These are phyloP conservation scores for Mycteria americana DNA, from an alignment of 2,797 vertebrate genomes.

Conservation along the genomic window DNA sequence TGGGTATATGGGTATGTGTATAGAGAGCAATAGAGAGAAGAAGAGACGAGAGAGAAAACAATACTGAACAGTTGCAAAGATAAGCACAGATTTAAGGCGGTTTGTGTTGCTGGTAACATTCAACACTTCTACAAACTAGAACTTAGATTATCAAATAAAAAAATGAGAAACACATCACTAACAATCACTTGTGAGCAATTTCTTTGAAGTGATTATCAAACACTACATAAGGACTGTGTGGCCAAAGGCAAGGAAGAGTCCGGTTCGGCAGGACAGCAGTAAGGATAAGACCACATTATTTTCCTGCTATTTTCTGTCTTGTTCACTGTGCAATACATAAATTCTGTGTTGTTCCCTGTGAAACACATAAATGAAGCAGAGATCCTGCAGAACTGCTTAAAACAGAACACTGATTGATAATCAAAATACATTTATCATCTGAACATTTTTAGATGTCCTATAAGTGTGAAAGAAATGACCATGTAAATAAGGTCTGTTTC, in stretches of 20 bases:
- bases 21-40: not conserved
- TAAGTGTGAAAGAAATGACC: not conserved
- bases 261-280: not conserved
- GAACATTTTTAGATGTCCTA: not conserved
- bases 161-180: not conserved
- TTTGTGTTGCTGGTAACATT: not conserved
- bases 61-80: not conserved
- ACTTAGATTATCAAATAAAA: not conserved
- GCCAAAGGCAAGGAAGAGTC: not conserved
- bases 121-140: not conserved
- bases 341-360: not conserved
- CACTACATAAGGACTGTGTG: not conserved
- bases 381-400: not conserved
- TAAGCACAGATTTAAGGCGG: not conserved
- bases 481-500: not conserved
- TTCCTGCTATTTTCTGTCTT: not conserved
- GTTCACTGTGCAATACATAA: not conserved
- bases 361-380: not conserved
- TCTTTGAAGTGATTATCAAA: not conserved
- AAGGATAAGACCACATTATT: not conserved
- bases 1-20: accelerated
- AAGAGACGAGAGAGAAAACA: not conserved
- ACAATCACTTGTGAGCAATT: not conserved
- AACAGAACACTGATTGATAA: not conserved
- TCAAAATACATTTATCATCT: not conserved